Percentiles rank a stretch among this genome's conserved stretches.
These are phyloP conservation scores for Drosophila kohkoa DNA, from an alignment of 1,140 invertebrate genomes.

Conservation along the genomic window DNA sequence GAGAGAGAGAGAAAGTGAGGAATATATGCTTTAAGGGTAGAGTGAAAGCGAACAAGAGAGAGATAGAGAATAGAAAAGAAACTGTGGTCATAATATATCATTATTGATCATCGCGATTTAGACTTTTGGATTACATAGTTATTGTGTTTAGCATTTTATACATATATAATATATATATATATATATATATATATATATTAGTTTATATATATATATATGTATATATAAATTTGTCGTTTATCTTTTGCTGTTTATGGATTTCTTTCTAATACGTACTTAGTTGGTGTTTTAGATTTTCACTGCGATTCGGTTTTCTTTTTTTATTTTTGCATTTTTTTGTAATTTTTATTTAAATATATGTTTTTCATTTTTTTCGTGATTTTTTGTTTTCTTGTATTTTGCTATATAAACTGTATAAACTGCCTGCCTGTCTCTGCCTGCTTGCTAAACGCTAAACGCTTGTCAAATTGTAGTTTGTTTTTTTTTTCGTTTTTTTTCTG, in stretches of 20 bases:
- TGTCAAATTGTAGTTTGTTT: constrained; percentile 70
- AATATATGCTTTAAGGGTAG: neutral
- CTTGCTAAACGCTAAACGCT: constrained; percentile 75
- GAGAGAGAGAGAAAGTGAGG: neutral
- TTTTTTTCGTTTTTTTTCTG: constrained; percentile 31
- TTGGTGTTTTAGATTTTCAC: constrained; percentile 60
- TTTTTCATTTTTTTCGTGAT: constrained; percentile 47
- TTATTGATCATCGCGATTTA: constrained; percentile 38
- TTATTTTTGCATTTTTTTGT: constrained; percentile 25
- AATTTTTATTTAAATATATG: constrained; percentile 42
- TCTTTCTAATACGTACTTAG: constrained; percentile 57
- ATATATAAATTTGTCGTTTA: constrained; percentile 42
- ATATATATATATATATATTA: constrained; percentile 16
- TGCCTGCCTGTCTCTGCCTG: constrained; percentile 65
- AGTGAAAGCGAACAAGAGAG: neutral
- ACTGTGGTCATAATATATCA: constrained; percentile 37
- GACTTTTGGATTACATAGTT: constrained; percentile 45
- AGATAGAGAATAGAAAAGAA: constrained; percentile 24
- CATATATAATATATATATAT: constrained; percentile 22
- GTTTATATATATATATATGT: constrained; percentile 30
- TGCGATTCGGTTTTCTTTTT: constrained; percentile 40
- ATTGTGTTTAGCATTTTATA: constrained; percentile 5
- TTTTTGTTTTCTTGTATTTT: constrained; percentile 51
- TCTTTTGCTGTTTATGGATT: constrained; percentile 42
- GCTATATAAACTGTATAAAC: constrained; percentile 80